These are phyloP conservation scores for Hydrozoanthus gracilis DNA, from an alignment of 92 coral and sea anemone species.

Conservation along the genomic window DNA sequence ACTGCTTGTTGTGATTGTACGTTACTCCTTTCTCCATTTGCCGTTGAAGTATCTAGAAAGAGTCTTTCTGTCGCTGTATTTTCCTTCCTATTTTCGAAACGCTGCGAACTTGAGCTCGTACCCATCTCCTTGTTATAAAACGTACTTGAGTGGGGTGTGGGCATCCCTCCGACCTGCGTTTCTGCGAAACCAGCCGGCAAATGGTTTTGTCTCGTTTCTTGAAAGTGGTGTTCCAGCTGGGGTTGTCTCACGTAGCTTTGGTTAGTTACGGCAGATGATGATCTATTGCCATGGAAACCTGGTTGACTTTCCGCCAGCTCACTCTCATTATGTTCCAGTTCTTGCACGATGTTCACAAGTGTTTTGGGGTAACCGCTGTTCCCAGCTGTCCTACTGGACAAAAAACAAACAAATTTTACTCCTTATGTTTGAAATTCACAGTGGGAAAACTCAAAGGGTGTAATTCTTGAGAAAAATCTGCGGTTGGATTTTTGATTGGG, in stretches of 20 bases:
- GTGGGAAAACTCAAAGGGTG: too few relatives aligned
- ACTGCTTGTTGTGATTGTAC: background rate
- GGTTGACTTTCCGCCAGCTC: constrained; percentile 1
- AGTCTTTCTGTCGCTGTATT: background rate
- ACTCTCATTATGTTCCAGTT: constrained; percentile 8
- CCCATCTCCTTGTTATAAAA: background rate
- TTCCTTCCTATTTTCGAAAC: background rate
- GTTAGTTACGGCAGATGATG: constrained; percentile 5
- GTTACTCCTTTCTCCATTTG: background rate
- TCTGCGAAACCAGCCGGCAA: background rate
- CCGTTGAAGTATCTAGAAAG: background rate
- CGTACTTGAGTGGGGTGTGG: background rate
- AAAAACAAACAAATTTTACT: background rate
- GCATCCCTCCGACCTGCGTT: background rate
- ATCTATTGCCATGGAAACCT: constrained; percentile 11
- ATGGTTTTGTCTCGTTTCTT: background rate
- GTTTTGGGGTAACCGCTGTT: constrained; percentile 5
- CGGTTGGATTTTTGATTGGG: too few relatives aligned
- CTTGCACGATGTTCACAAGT: constrained; percentile 30
- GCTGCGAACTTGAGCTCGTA: background rate
- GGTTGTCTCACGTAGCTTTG: background rate
- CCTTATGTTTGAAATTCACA: background rate
- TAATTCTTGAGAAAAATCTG: too few relatives aligned
- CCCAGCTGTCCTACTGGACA: background rate
- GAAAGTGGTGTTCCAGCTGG: background rate